These are phyloP conservation scores for Caenorhabditis sp. DNA, from an alignment of 2,888 invertebrate species.

Conservation along the genomic window DNA sequence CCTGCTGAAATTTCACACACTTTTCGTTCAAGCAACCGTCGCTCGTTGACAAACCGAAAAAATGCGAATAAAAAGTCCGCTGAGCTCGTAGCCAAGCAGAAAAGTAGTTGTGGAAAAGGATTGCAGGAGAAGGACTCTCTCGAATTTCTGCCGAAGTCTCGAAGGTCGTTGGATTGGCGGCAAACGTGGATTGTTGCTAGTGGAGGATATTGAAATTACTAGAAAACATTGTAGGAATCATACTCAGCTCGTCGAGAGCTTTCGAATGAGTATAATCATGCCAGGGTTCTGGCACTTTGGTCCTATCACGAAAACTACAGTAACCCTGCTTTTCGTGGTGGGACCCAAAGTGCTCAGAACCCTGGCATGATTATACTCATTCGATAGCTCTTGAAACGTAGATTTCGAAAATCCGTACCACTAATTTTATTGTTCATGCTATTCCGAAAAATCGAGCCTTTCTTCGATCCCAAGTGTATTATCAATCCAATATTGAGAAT, in stretches of 20 bases:
- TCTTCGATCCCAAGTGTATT: constrained; percentile 19
- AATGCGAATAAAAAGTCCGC: constrained; percentile 22
- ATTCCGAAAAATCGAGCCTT: constrained; percentile 14
- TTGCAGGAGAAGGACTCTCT: constrained; percentile 28
- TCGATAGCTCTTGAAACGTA: neutral
- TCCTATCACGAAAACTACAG: neutral
- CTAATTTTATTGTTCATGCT: constrained; percentile 2
- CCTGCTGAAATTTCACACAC: constrained; percentile 15
- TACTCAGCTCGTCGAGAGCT: too few relatives aligned
- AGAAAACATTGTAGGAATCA: neutral
- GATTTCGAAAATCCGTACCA: neutral
- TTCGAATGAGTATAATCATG: too few relatives aligned
- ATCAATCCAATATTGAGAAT: constrained; percentile 33
- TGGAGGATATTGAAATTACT: neutral
- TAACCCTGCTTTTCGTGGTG: neutral
- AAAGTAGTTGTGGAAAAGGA: constrained; percentile 39
- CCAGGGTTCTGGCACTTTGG: too few relatives aligned
- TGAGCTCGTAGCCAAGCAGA: constrained; percentile 29
- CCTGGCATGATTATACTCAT: too few relatives aligned
- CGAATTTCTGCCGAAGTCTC: constrained; percentile 23
- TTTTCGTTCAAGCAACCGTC: neutral
- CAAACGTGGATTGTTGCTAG: neutral
- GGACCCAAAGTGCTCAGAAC: too few relatives aligned
- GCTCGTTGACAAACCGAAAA: constrained; percentile 1
- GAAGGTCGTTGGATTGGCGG: constrained; percentile 5